Percentiles rank a stretch among this genome's conserved stretches.
Evolutionary conservation across 37 sponge, comb jelly and placozoan species (phyloP).

Genomic region (Eunapius fragilis): DNA sequence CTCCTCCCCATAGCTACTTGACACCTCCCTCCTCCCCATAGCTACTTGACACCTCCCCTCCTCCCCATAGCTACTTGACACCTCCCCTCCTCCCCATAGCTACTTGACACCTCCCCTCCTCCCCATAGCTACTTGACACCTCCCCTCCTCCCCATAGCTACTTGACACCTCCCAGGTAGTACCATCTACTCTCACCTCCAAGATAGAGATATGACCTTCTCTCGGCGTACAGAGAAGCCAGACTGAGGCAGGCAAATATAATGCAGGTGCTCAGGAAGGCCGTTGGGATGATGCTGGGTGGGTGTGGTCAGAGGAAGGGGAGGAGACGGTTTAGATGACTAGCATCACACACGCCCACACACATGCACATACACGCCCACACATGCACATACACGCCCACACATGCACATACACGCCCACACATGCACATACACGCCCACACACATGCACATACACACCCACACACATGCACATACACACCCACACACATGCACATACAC

Average conservation of each 20-base stretch:
- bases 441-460: background rate
- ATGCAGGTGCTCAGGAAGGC: constrained; percentile 74
- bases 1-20: too few species aligned
- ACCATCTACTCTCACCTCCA: constrained; percentile 63
- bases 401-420: constrained; percentile 15
- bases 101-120: too few species aligned
- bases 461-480: background rate
- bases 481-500: constrained; percentile 10
- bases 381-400: background rate
- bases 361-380: background rate
- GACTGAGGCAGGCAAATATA: constrained; percentile 51
- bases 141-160: too few species aligned
- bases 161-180: background rate
- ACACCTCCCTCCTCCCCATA: too few species aligned
- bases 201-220: constrained; percentile 84
- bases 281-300: constrained; percentile 76
- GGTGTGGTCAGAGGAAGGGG: background rate
- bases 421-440: constrained; percentile 3
- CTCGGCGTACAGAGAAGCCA: constrained; percentile 80
- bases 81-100: too few species aligned
- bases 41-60: too few species aligned
- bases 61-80: too few species aligned
- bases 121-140: too few species aligned
- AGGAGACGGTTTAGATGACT: too few species aligned
- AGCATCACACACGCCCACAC: background rate